These are phyloP conservation scores for Thymelicus lineola DNA, from an alignment of 2,888 invertebrate species.

Conservation along the genomic window DNA sequence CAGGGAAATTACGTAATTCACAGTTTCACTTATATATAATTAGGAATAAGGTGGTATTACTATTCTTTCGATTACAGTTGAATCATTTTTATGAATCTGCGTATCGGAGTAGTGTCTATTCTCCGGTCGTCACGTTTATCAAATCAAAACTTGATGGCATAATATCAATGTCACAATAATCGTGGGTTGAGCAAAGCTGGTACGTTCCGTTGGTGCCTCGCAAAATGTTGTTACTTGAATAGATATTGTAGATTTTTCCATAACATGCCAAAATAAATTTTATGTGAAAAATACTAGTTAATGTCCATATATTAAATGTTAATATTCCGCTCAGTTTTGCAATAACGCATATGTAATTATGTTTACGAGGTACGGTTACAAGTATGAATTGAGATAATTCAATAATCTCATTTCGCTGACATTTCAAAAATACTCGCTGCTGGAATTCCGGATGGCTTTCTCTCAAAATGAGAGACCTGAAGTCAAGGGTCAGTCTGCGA, in stretches of 20 bases:
- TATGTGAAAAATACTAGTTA: background rate
- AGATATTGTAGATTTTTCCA: constrained; percentile 26
- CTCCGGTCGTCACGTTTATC: constrained; percentile 31
- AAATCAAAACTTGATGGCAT: constrained; percentile 35
- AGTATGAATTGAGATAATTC: too few relatives aligned
- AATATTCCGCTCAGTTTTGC: too few relatives aligned
- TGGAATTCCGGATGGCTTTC: too few relatives aligned
- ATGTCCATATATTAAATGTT: too few relatives aligned
- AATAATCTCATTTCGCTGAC: too few relatives aligned
- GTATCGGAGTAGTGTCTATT: constrained; percentile 14
- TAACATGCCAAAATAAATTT: background rate
- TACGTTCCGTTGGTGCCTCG: constrained; percentile 43
- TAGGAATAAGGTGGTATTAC: background rate
- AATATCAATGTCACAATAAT: constrained; percentile 48
- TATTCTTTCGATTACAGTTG: constrained; percentile 16
- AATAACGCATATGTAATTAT: too few relatives aligned
- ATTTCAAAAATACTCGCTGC: too few relatives aligned
- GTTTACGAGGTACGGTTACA: too few relatives aligned
- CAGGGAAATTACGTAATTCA: constrained; percentile 8
- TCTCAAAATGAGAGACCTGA: too few relatives aligned
- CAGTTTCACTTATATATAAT: constrained; percentile 11
- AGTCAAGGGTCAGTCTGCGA: too few relatives aligned
- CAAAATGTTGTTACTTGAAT: constrained; percentile 24
- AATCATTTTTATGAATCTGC: constrained; percentile 24
- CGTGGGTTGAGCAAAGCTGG: constrained; percentile 48